A percentile compares a stretch with the other conserved stretches of the same genome.
phyloP scores from a whole-genome alignment of 2,888 invertebrate genomes.

The Copidosoma aretas region DNA sequence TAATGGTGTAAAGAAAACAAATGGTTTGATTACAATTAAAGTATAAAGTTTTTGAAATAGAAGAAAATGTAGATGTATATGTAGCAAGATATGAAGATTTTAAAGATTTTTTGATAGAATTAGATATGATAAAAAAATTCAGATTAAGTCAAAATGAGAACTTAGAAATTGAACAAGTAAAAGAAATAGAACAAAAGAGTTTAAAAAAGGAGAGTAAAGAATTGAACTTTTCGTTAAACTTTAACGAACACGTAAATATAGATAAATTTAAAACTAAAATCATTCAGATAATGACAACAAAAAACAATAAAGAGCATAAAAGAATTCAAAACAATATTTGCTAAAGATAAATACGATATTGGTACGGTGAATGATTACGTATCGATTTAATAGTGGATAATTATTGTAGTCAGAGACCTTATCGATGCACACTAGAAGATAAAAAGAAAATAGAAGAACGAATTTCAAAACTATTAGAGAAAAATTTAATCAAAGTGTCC shows the following conservation, averaged over 20 bases:
- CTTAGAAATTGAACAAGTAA: constrained; percentile 40
- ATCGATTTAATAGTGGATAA: constrained; percentile 31
- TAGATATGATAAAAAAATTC: constrained; percentile 48
- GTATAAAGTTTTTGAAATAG: constrained; percentile 43
- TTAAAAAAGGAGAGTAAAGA: constrained; percentile 11
- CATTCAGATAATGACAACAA: too few species aligned
- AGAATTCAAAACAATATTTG: background rate
- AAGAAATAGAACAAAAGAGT: background rate
- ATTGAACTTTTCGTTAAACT: background rate
- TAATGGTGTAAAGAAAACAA: constrained; percentile 44
- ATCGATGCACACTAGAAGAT: constrained; percentile 5
- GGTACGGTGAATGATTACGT: constrained; percentile 30
- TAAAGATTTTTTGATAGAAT: constrained; percentile 47
- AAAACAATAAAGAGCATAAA: too few species aligned
- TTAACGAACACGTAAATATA: too few species aligned
- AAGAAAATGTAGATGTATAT: constrained; percentile 41
- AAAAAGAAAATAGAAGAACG: constrained; percentile 40
- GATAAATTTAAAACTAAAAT: too few species aligned
- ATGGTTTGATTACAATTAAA: constrained; percentile 42
- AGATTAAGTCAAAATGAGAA: constrained; percentile 46
- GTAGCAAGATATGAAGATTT: constrained; percentile 46
- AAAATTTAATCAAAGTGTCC: constrained; percentile 19
- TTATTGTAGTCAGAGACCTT: constrained; percentile 20
- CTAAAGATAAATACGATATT: constrained; percentile 14
- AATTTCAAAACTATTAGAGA: constrained; percentile 23